Conservation (phyloP, 1,140 invertebrate species). For the Cyclargus thomasi region DNA sequence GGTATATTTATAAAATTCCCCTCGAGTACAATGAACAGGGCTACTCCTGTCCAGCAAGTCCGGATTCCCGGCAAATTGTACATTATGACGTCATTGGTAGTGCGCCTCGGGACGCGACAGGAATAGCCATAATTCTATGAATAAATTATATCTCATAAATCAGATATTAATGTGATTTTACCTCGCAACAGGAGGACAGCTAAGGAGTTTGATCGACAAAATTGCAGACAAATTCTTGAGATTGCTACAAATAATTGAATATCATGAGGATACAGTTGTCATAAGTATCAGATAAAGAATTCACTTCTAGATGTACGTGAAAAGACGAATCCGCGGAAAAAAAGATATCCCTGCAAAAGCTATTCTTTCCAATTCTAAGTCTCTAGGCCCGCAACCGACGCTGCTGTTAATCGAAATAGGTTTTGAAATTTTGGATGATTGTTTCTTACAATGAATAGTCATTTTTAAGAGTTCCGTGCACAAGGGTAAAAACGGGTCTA, state of each 20-base stretch:
- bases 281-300: no score
- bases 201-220: neutral
- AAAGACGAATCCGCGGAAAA: no score
- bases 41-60: slow-evolving; percentile 23
- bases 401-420: no score
- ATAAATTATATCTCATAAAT: slow-evolving; percentile 35
- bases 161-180: slow-evolving; percentile 11
- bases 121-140: slow-evolving; percentile 33
- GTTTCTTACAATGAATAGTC: no score
- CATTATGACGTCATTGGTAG: slow-evolving; percentile 38
- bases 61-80: slow-evolving; percentile 44
- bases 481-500: no score
- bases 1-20: neutral
- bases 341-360: no score
- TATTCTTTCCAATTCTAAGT: no score
- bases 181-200: neutral
- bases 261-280: no score
- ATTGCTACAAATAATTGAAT: neutral
- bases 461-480: no score
- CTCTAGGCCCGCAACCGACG: no score
- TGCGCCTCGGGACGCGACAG: slow-evolving; percentile 26
- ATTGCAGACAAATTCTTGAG: neutral
- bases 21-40: slow-evolving; percentile 14
- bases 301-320: no score
- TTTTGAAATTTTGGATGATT: no score